Conservation (phyloP, 1,140 invertebrate genomes). For the Drosophila kanapiae region DNA sequence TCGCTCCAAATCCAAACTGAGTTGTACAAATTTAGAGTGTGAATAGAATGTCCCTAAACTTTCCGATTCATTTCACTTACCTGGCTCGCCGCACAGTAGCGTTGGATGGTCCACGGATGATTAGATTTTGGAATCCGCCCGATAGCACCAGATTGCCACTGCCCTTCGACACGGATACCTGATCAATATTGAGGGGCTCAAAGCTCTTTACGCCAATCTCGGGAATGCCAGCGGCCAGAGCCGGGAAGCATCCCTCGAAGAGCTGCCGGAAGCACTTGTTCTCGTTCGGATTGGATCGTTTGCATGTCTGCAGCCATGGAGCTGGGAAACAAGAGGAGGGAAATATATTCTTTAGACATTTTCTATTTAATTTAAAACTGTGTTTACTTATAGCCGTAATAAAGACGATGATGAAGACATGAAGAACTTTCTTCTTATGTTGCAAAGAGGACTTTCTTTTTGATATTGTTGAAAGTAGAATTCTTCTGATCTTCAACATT, state of each 20-base stretch:
- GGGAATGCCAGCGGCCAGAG: constrained; percentile 85
- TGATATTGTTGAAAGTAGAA: too few relatives aligned
- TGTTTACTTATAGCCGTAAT: neutral
- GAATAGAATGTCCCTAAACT: neutral
- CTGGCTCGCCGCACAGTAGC: constrained; percentile 77
- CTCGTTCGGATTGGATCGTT: constrained; percentile 79
- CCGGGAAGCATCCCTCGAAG: constrained; percentile 80
- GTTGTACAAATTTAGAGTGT: neutral
- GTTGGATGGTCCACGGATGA: constrained; percentile 86
- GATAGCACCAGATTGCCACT: constrained; percentile 85
- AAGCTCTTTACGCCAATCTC: constrained; percentile 86
- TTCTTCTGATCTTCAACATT: too few relatives aligned
- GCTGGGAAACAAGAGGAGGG: constrained; percentile 45
- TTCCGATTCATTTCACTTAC: constrained; percentile 32
- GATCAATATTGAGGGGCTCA: constrained; percentile 86
- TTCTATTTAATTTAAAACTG: neutral
- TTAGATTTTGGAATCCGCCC: constrained; percentile 85
- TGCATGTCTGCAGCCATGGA: constrained; percentile 77
- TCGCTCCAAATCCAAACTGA: constrained; percentile 85
- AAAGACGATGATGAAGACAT: too few relatives aligned
- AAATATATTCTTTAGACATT: neutral
- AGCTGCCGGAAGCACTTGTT: constrained; percentile 79
- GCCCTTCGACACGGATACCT: constrained; percentile 85
- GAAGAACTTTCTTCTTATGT: too few relatives aligned
- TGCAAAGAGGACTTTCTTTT: too few relatives aligned